Conservation (phyloP, 2,113 vertebrate genomes). For the Grallaria varia region DNA sequence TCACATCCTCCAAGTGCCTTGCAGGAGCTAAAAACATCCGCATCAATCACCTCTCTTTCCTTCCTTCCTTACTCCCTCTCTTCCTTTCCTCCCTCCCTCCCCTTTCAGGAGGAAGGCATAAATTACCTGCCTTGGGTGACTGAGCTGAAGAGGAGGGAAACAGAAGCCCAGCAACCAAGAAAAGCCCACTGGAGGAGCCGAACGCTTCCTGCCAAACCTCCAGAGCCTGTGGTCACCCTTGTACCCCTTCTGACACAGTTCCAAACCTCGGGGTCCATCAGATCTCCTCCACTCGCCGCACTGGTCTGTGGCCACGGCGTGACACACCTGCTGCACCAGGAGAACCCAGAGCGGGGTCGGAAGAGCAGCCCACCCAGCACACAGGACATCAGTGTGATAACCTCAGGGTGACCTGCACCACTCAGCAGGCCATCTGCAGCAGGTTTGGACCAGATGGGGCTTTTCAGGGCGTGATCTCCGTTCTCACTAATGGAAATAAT, state of each 20-base stretch:
- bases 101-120: not conserved
- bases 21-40: conserved; percentile 17
- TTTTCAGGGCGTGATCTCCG: conserved; percentile 13
- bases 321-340: not conserved
- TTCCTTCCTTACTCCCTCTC: not conserved
- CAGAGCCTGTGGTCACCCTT: not conserved
- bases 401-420: not conserved
- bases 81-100: not conserved
- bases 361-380: not conserved
- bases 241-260: not conserved
- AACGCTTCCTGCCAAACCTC: accelerated
- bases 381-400: not conserved
- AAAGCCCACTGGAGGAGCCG: not conserved
- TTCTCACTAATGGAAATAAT: conserved; percentile 19
- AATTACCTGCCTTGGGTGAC: not conserved
- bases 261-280: not conserved
- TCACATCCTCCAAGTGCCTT: not conserved
- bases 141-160: not conserved
- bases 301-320: no score
- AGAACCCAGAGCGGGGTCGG: accelerated
- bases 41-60: not conserved
- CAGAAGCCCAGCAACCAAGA: not conserved
- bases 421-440: not conserved
- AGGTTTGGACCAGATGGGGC: conserved; percentile 24
- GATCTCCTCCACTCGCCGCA: no score